Percentiles rank a stretch among this genome's conserved stretches.
Conservation (phyloP, 2,113 vertebrate genomes). For the Sisor rabdophorus region DNA sequence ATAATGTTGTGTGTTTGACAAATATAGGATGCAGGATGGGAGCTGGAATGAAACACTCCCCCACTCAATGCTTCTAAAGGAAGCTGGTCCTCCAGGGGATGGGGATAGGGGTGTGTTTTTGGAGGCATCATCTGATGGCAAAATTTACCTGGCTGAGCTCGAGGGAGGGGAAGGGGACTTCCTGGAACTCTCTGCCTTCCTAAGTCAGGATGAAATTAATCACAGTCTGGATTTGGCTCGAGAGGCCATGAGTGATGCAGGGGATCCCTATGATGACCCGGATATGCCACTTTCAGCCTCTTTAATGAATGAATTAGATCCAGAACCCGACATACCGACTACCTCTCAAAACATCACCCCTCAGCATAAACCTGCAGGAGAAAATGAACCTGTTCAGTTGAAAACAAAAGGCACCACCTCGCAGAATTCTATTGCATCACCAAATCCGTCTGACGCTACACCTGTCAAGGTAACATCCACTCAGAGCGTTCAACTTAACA, state of each 20-base stretch:
- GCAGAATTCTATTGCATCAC: slow-evolving; percentile 36
- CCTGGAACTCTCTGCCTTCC: slow-evolving; percentile 84
- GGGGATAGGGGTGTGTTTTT: slow-evolving; percentile 67
- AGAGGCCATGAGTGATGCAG: slow-evolving; percentile 76
- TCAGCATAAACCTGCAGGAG: slow-evolving; percentile 40
- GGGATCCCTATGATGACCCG: slow-evolving; percentile 56
- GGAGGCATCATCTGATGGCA: slow-evolving; percentile 75
- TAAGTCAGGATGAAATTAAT: slow-evolving; percentile 89
- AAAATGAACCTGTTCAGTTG: slow-evolving; percentile 35
- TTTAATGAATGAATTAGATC: slow-evolving; percentile 56
- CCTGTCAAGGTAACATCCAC: slow-evolving; percentile 50
- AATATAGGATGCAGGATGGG: slow-evolving; percentile 82
- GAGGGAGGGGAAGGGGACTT: slow-evolving; percentile 72
- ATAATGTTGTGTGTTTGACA: slow-evolving; percentile 8
- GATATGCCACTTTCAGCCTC: slow-evolving; percentile 28
- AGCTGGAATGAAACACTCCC: slow-evolving; percentile 70
- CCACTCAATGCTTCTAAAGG: slow-evolving; percentile 67
- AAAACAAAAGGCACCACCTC: slow-evolving; percentile 49
- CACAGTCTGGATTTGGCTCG: slow-evolving; percentile 88
- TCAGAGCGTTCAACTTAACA: slow-evolving; percentile 58
- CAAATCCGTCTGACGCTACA: slow-evolving; percentile 10
- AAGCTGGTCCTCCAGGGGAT: slow-evolving; percentile 61
- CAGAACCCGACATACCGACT: slow-evolving; percentile 57
- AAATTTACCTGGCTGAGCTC: slow-evolving; percentile 74
- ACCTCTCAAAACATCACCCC: slow-evolving; percentile 33